A percentile compares a stretch with the other conserved stretches of the same genome.
These are phyloP conservation scores for Rosalia funebris DNA, from an alignment of 2,888 invertebrate species.

Conservation along the genomic window DNA sequence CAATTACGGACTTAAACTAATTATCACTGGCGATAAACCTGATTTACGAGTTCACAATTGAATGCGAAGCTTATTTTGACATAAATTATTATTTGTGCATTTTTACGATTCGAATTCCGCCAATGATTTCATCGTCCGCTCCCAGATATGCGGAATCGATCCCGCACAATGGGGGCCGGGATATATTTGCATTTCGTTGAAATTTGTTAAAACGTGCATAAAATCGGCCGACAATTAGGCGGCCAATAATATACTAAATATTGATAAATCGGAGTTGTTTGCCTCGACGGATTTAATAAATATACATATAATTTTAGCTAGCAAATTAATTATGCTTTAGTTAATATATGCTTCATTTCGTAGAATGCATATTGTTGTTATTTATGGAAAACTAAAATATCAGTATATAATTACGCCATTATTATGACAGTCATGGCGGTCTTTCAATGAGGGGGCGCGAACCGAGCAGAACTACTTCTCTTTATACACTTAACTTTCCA, in stretches of 20 bases:
- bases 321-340: too few species aligned
- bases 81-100: constrained; percentile 54
- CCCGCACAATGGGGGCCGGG: constrained; percentile 9
- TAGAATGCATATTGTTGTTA: too few species aligned
- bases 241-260: constrained; percentile 36
- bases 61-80: constrained; percentile 55
- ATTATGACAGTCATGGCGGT: too few species aligned
- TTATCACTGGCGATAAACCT: constrained; percentile 57
- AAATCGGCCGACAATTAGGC: constrained; percentile 36
- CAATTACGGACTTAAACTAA: constrained; percentile 59
- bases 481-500: too few species aligned
- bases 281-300: background rate
- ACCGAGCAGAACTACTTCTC: too few species aligned
- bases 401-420: too few species aligned
- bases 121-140: constrained; percentile 47
- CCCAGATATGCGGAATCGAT: constrained; percentile 37
- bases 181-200: constrained; percentile 36
- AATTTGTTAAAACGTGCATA: constrained; percentile 42
- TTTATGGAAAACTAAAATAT: too few species aligned
- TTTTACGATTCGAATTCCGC: constrained; percentile 48
- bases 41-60: constrained; percentile 58
- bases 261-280: constrained; percentile 28
- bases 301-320: too few species aligned
- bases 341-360: too few species aligned
- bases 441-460: background rate